Conservation (phyloP, 2,113 vertebrate species). For the Misgurnus mizolepis region DNA sequence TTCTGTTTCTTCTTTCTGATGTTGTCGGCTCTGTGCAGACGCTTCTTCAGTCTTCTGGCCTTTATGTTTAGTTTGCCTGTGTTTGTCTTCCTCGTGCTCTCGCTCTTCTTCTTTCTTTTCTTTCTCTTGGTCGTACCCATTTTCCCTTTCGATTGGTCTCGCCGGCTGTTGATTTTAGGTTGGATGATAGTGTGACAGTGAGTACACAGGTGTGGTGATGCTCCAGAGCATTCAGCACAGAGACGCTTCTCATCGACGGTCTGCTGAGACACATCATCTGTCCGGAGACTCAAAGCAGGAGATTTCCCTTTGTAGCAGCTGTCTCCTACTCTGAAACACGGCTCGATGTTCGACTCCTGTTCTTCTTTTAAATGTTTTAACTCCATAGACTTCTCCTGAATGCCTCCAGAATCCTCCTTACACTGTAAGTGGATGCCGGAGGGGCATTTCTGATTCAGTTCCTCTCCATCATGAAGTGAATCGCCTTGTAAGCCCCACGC, state of each 20-base stretch:
- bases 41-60: slow-evolving; percentile 78
- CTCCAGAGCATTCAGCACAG: slow-evolving; percentile 58
- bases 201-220: slow-evolving; percentile 1
- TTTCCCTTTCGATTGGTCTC: slow-evolving; percentile 62
- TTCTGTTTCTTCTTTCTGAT: slow-evolving; percentile 74
- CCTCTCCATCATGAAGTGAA: not conserved
- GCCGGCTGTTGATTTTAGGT: slow-evolving; percentile 53
- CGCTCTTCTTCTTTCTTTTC: slow-evolving; percentile 89
- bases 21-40: slow-evolving; percentile 75
- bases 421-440: not conserved
- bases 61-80: slow-evolving; percentile 75
- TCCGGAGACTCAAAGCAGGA: slow-evolving; percentile 66
- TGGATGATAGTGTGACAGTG: not conserved
- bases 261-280: slow-evolving; percentile 67
- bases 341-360: slow-evolving; percentile 55
- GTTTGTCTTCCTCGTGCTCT: slow-evolving; percentile 72
- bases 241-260: slow-evolving; percentile 31
- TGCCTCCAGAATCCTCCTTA: slow-evolving; percentile 24
- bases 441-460: slow-evolving; percentile 25
- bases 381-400: slow-evolving; percentile 53
- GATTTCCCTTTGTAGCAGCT: slow-evolving; percentile 72
- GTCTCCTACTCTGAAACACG: slow-evolving; percentile 63
- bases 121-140: slow-evolving; percentile 81
- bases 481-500: not conserved
- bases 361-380: slow-evolving; percentile 49